Evolutionary conservation across 2,797 vertebrate genomes (phyloP).

Genomic region (Pipistrellus kuhlii): DNA sequence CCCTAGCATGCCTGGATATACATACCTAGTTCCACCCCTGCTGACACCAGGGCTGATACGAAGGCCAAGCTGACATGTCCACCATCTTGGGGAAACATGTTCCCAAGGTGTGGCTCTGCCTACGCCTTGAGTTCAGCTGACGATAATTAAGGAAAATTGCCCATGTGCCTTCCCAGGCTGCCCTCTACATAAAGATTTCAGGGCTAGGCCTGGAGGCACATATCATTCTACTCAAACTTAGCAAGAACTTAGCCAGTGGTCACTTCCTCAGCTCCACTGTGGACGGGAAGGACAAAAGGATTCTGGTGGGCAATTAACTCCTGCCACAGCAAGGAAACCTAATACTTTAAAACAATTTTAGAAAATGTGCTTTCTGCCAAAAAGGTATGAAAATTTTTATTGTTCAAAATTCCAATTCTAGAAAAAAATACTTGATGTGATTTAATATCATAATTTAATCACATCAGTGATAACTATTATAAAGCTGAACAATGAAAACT

Average conservation of each 20-base stretch:
- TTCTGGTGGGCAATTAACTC: not conserved
- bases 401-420: constrained; percentile 32
- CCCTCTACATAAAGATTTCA: not conserved
- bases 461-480: not conserved
- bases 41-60: too few relatives aligned
- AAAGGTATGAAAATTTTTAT: not conserved
- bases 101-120: too few relatives aligned
- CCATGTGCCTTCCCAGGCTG: too few relatives aligned
- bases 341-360: constrained; percentile 25
- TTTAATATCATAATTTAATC: constrained; percentile 52
- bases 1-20: too few relatives aligned
- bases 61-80: too few relatives aligned
- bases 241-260: not conserved
- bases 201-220: not conserved
- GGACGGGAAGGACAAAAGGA: not conserved
- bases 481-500: not conserved
- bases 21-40: too few relatives aligned
- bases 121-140: too few relatives aligned
- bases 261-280: not conserved
- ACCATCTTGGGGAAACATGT: too few relatives aligned
- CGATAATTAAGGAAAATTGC: too few relatives aligned
- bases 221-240: not conserved
- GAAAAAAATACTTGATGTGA: constrained; percentile 6
- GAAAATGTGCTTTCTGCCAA: not conserved
- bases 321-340: not conserved